Evolutionary conservation across 1,140 invertebrate genomes (phyloP), one percentile per base, ranked within the genome.

Genomic region (Diachasmimorpha longicaudata): DNA sequence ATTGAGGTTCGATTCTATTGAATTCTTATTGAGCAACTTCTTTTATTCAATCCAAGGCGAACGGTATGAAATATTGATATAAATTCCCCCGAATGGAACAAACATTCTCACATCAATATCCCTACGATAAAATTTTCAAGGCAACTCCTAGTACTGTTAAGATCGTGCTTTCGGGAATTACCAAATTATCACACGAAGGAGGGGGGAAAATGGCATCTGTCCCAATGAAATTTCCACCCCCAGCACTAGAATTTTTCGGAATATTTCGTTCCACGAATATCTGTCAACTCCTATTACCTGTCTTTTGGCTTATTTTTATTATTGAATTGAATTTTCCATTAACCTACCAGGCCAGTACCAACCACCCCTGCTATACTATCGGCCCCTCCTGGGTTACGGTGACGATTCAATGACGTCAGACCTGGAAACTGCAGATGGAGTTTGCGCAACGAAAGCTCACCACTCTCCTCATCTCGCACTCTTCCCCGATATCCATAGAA

Each of bases 331-430:
- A 37, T n/a, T 39, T 39, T 36, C 36, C 6, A 37, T 42, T 42
- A 55, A 55, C 37, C 36, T 31, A 14, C 52, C 23, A 11, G 21
- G 16, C 23, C 25, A 55, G 21, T 73, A 66, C 36, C 37, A 16
- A 42, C 31, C 71, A 73, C 19, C 63, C 39, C 70, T 46, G 46
- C 55, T 39, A 39, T 37, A 68, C n/a, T 16, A 66, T 55, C 63
- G 37, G 23, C 36, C 69, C 13, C 69, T 52, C 36, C 39, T 58
- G 36, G 68, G 19, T 25, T 71, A 66, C 68, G 55, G 69, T 76
- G 74, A 76, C 74, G 74, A 58, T 67, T 66, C 69, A 44, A 76
- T 76, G 74, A 76, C 74, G 74, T 76, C 74, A 76, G 68, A 71
- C 48, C 23, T 55, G 4, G 36, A 46, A 10, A 13, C 36, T 66